phyloP scores from a whole-genome alignment of 2,797 vertebrate species.

The Chaenodraco wilsoni region DNA sequence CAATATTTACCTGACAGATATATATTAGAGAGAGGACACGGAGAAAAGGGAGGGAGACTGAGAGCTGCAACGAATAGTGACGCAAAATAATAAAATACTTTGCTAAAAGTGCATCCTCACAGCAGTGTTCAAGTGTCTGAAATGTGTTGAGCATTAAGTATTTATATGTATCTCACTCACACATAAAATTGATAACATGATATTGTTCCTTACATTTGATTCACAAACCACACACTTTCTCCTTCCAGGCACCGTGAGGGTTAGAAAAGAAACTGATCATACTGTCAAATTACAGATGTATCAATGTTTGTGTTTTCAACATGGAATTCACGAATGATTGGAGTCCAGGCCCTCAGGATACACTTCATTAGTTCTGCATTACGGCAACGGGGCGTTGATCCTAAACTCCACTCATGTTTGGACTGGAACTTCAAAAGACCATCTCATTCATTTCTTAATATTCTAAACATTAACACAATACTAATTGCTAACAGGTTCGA shows the following conservation, averaged over 20 bases:
- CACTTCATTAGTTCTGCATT: constrained; percentile 19
- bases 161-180: not conserved
- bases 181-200: not conserved
- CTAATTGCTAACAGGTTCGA: constrained; percentile 20
- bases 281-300: not conserved
- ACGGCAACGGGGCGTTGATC: not conserved
- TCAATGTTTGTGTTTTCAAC: not conserved
- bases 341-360: constrained; percentile 10
- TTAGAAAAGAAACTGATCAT: not conserved
- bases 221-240: not conserved
- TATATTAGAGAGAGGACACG: constrained; percentile 16
- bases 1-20: constrained; percentile 80
- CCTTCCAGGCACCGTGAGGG: not conserved
- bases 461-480: constrained; percentile 22
- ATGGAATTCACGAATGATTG: constrained; percentile 1
- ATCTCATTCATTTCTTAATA: constrained; percentile 35
- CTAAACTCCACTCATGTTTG: constrained; percentile 7
- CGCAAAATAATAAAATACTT: not conserved
- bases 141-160: not conserved
- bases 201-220: not conserved
- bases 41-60: not conserved
- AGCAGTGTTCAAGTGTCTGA: not conserved
- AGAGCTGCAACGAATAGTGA: no score
- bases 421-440: constrained; percentile 31
- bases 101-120: not conserved